Evolutionary conservation across 2,888 invertebrate genomes (phyloP).

Genomic region (Rhingia campestris): DNA sequence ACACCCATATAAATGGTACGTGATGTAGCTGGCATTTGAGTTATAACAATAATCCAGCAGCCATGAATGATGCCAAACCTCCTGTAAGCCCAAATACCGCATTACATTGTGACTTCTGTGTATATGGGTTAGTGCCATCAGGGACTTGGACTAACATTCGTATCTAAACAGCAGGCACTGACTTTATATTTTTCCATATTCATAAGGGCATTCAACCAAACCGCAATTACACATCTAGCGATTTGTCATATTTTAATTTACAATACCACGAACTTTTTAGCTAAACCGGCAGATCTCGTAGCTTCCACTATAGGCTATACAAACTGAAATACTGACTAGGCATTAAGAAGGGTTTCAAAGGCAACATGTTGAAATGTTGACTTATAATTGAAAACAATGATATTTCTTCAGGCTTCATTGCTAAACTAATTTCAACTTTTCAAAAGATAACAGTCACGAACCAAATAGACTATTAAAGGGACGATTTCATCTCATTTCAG

Average conservation of each 20-base stretch:
- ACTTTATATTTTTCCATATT: not conserved
- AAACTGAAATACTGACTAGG: constrained; percentile 3
- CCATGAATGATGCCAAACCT: constrained; percentile 3
- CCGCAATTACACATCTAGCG: not conserved
- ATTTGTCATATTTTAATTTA: constrained; percentile 25
- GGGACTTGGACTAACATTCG: constrained; percentile 8
- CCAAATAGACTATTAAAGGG: constrained; percentile 17
- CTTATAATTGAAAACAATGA: constrained; percentile 26
- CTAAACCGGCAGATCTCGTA: not conserved
- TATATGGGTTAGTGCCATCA: not conserved
- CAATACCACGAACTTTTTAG: constrained; percentile 2
- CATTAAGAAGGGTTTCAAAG: not conserved
- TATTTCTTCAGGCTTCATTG: constrained; percentile 4
- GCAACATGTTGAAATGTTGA: not conserved
- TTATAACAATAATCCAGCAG: constrained; percentile 7
- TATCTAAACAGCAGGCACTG: not conserved
- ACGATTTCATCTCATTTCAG: constrained; percentile 38
- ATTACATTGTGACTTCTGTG: not conserved
- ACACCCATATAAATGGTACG: not conserved
- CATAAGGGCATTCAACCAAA: not conserved
- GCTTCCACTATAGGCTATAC: not conserved
- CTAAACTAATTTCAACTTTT: constrained; percentile 33
- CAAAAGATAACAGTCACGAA: constrained; percentile 22
- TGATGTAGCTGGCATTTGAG: constrained; percentile 13
- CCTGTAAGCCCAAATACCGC: not conserved